A percentile compares a stretch with the other conserved stretches of the same genome.
Evolutionary conservation across 2,113 vertebrate genomes (phyloP).

Genomic region (Ophiodon elongatus): DNA sequence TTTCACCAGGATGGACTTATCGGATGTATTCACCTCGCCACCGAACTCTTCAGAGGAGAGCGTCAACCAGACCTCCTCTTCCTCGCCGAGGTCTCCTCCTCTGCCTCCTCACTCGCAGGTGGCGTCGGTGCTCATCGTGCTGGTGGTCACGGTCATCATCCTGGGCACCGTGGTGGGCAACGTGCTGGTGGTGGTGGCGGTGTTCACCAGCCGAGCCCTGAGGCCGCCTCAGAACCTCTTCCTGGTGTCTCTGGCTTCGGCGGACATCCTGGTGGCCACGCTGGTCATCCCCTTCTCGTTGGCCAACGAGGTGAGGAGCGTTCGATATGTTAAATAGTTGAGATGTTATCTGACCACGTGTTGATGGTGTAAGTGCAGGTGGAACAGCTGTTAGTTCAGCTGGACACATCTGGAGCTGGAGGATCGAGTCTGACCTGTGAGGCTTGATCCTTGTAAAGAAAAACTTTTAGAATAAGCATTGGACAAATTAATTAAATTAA

Average conservation of each 20-base stretch:
- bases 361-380: too few species aligned
- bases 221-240: constrained; percentile 94
- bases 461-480: too few species aligned
- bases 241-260: constrained; percentile 91
- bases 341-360: neutral
- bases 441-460: too few species aligned
- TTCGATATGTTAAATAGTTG: too few species aligned
- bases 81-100: constrained; percentile 53
- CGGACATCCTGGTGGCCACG: constrained; percentile 93
- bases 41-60: constrained; percentile 74
- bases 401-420: too few species aligned
- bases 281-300: constrained; percentile 94
- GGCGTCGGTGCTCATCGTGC: constrained; percentile 86
- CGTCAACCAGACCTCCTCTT: constrained; percentile 14
- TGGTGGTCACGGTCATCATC: constrained; percentile 85
- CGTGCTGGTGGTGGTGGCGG: constrained; percentile 86
- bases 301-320: constrained; percentile 94
- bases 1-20: constrained; percentile 70
- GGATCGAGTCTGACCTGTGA: too few species aligned
- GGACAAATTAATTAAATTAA: too few species aligned
- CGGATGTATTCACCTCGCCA: constrained; percentile 10
- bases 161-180: constrained; percentile 88
- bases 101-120: constrained; percentile 83
- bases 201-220: constrained; percentile 91
- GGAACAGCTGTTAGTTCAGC: too few species aligned